phyloP scores from a whole-genome alignment of 2,797 vertebrate species.

The Chelmon rostratus region DNA sequence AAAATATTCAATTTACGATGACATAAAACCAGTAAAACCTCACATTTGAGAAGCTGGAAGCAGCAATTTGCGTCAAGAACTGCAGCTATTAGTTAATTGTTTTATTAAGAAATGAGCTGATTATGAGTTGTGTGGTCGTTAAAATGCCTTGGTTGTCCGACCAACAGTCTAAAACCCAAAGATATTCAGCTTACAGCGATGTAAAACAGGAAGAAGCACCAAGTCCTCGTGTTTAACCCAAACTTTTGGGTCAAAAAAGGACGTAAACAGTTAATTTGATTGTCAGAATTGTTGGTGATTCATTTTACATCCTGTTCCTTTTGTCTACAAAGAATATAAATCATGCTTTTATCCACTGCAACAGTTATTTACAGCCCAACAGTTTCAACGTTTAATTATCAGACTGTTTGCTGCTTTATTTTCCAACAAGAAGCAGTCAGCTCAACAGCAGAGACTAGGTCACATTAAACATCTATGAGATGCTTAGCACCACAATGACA shows the following conservation, averaged over 20 bases:
- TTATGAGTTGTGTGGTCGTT: background rate
- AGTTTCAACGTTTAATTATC: background rate
- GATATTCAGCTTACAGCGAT: background rate
- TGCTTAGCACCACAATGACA: background rate
- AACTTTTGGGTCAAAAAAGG: background rate
- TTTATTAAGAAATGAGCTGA: background rate
- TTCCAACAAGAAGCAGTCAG: background rate
- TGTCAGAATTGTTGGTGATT: background rate
- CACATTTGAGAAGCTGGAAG: background rate
- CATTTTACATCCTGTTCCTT: too few relatives aligned
- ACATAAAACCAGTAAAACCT: background rate
- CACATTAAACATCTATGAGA: constrained; percentile 25
- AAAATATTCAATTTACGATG: background rate
- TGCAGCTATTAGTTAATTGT: background rate
- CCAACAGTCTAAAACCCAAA: background rate
- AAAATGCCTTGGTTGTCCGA: background rate
- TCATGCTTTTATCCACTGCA: background rate
- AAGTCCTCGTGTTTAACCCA: background rate
- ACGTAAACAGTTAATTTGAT: background rate
- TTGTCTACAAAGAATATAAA: background rate
- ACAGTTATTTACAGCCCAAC: background rate
- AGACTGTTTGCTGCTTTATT: constrained; percentile 3
- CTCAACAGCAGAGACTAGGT: background rate
- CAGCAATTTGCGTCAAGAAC: background rate
- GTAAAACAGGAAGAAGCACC: background rate